phyloP scores from a whole-genome alignment of 2,797 vertebrate genomes.

The Picus viridis region DNA sequence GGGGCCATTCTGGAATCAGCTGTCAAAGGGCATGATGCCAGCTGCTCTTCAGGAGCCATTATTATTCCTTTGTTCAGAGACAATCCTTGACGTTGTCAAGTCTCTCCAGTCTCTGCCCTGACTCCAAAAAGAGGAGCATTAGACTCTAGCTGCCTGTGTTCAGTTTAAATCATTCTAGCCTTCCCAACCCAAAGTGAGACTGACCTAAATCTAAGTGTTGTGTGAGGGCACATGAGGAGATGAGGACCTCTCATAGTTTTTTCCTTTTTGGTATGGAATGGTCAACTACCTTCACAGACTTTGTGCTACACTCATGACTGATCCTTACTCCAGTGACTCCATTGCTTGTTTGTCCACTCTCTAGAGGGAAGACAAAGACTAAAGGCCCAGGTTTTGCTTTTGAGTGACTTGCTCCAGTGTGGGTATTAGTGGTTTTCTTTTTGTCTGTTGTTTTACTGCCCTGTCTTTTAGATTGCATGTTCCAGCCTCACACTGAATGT shows the following conservation, averaged over 20 bases:
- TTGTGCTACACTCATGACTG: background rate
- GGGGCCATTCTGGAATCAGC: background rate
- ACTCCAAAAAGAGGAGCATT: background rate
- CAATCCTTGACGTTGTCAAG: background rate
- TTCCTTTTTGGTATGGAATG: background rate
- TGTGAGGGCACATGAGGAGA: background rate
- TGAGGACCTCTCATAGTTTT: background rate
- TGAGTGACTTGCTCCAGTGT: background rate
- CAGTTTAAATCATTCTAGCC: background rate
- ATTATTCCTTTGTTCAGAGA: background rate
- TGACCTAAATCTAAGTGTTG: background rate
- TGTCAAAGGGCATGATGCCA: slow-evolving; percentile 8
- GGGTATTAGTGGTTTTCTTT: background rate
- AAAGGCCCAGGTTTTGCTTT: background rate
- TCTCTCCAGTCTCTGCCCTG: background rate
- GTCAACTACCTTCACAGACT: background rate
- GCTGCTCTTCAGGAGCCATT: background rate
- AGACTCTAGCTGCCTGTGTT: background rate
- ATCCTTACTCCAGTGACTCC: background rate
- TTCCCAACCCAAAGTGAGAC: background rate
- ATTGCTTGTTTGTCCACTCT: background rate
- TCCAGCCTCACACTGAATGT: background rate
- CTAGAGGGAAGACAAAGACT: fast-evolving
- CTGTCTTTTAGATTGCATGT: background rate
- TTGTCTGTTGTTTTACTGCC: background rate